phyloP scores from a whole-genome alignment of 2,113 vertebrate species.

The Vicugna pacos region DNA sequence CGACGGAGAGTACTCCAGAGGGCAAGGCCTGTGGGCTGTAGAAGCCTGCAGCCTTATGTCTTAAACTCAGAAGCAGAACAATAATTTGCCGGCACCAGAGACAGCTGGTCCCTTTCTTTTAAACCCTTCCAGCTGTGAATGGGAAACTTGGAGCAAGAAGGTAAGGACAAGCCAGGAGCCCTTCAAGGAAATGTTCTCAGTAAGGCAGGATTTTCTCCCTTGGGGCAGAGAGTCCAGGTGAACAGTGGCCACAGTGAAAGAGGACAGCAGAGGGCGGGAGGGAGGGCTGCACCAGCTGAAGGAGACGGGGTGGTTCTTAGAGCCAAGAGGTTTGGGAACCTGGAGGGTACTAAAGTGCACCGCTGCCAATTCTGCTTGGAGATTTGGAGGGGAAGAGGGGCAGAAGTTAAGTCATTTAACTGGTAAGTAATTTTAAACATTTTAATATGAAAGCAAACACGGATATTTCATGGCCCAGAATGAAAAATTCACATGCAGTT shows the following conservation, averaged over 20 bases:
- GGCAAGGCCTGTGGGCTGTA: background rate
- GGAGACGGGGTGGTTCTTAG: background rate
- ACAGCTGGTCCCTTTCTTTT: conserved; percentile 72
- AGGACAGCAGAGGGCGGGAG: background rate
- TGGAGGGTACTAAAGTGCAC: background rate
- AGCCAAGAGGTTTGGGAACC: background rate
- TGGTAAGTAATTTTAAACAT: conserved; percentile 52
- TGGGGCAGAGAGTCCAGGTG: background rate
- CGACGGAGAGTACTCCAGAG: background rate
- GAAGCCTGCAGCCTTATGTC: background rate
- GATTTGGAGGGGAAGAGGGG: background rate
- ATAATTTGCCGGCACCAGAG: background rate
- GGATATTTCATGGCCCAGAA: conserved; percentile 56
- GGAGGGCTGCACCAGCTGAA: background rate
- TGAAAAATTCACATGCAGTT: conserved; percentile 52
- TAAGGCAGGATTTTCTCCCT: background rate
- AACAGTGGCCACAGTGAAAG: background rate
- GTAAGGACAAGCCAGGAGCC: background rate
- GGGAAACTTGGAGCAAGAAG: conserved; percentile 50
- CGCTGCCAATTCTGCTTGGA: background rate
- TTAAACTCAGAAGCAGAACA: background rate
- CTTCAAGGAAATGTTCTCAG: conserved; percentile 29
- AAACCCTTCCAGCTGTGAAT: conserved; percentile 56
- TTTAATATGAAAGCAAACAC: conserved; percentile 64
- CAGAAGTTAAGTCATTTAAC: background rate